phyloP scores from a whole-genome alignment of 2,113 vertebrate genomes.

The Bufo bufo region DNA sequence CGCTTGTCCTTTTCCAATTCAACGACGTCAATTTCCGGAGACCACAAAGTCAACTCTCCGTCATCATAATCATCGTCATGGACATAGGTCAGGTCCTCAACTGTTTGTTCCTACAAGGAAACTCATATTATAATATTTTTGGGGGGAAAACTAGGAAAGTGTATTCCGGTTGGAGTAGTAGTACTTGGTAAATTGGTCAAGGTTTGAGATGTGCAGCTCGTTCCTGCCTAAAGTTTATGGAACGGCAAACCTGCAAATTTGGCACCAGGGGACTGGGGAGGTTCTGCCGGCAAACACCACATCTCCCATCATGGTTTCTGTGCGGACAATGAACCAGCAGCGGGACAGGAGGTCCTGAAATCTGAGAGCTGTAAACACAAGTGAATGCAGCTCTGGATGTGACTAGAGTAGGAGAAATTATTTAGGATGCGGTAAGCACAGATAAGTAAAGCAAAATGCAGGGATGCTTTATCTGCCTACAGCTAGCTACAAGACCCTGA shows the following conservation, averaged over 20 bases:
- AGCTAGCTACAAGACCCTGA: too few relatives aligned
- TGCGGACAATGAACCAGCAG: background rate
- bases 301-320: too few relatives aligned
- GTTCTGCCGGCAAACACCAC: background rate
- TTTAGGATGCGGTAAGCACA: background rate
- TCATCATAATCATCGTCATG: slow-evolving; percentile 64
- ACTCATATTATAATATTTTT: background rate
- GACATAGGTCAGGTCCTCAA: slow-evolving; percentile 58
- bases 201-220: background rate
- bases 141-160: background rate
- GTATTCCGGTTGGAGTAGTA: background rate
- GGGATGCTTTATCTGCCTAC: background rate
- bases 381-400: background rate
- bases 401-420: background rate
- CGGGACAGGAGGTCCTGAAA: background rate
- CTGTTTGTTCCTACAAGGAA: slow-evolving; percentile 63
- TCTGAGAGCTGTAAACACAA: background rate
- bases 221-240: background rate
- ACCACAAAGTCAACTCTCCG: slow-evolving; percentile 89
- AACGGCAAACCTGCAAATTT: background rate
- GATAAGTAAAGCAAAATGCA: background rate
- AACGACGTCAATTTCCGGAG: slow-evolving; percentile 82
- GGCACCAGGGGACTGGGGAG: background rate
- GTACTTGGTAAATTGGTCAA: background rate
- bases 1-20: slow-evolving; percentile 84